phyloP scores from a whole-genome alignment of 2,113 vertebrate genomes.

The Condylura cristata region DNA sequence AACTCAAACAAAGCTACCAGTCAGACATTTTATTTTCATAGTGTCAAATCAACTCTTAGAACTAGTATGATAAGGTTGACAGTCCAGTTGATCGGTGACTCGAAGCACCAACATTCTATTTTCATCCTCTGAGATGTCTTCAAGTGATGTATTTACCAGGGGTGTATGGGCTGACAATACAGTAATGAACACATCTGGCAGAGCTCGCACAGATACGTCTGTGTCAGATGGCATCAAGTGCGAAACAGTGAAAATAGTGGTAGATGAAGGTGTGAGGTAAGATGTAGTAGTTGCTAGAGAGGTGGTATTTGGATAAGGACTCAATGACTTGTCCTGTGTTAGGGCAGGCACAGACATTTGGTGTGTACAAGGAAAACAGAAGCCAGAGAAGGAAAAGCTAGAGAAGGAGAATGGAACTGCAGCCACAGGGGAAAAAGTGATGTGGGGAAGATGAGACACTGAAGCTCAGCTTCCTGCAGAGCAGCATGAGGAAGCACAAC shows the following conservation, averaged over 20 bases:
- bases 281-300: background rate
- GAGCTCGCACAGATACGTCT: background rate
- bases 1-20: background rate
- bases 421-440: background rate
- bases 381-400: background rate
- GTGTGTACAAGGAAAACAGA: background rate
- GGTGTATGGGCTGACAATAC: background rate
- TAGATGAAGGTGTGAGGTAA: background rate
- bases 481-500: background rate
- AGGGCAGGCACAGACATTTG: background rate
- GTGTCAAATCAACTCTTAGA: slow-evolving; percentile 6
- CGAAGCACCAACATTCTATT: background rate
- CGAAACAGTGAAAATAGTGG: background rate
- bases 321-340: background rate
- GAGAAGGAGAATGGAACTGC: background rate
- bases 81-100: background rate
- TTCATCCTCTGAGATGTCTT: slow-evolving; percentile 8
- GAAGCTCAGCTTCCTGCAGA: background rate
- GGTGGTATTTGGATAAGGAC: background rate
- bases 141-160: background rate
- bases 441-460: background rate
- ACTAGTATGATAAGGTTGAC: background rate
- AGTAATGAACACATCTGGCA: background rate
- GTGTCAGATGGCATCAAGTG: background rate
- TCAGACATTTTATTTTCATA: slow-evolving; percentile 33